These are phyloP conservation scores for Cephalotes varians DNA, from an alignment of 2,888 invertebrate genomes.

Conservation along the genomic window DNA sequence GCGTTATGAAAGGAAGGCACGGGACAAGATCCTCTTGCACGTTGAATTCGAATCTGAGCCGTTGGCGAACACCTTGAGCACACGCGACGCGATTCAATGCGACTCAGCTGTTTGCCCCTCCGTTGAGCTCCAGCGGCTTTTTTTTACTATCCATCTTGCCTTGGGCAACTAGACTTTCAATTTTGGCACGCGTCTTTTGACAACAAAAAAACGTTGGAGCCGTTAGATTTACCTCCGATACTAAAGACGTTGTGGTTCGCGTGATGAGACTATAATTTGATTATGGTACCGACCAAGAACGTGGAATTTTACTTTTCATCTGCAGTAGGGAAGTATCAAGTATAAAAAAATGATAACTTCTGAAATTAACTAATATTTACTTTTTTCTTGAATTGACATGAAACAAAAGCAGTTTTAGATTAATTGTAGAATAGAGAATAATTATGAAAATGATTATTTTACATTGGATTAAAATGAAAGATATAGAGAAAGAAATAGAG, in stretches of 20 bases:
- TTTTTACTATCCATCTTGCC: conserved; percentile 51
- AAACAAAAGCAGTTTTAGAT: neutral
- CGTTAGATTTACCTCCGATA: conserved; percentile 34
- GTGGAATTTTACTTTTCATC: neutral
- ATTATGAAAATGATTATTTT: neutral
- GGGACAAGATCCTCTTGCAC: conserved; percentile 83
- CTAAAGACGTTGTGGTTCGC: conserved; percentile 25
- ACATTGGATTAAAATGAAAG: neutral
- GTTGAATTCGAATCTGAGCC: conserved; percentile 78
- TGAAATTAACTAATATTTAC: neutral
- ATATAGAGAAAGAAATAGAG: neutral
- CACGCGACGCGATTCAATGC: conserved; percentile 78
- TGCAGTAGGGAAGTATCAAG: neutral
- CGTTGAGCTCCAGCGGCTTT: conserved; percentile 46
- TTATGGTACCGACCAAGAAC: neutral
- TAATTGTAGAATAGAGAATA: neutral
- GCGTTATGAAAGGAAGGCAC: conserved; percentile 80
- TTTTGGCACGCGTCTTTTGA: conserved; percentile 71
- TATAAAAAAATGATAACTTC: neutral
- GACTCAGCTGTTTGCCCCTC: conserved; percentile 82
- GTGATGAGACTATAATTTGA: conserved; percentile 15
- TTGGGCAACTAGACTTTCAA: conserved; percentile 63
- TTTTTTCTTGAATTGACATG: neutral
- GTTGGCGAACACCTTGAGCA: conserved; percentile 79
- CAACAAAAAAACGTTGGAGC: conserved; percentile 47